A percentile compares a stretch with the other conserved stretches of the same genome.
Conservation (phyloP, 2,797 vertebrate genomes). For the Lutjanus argentimaculatus region DNA sequence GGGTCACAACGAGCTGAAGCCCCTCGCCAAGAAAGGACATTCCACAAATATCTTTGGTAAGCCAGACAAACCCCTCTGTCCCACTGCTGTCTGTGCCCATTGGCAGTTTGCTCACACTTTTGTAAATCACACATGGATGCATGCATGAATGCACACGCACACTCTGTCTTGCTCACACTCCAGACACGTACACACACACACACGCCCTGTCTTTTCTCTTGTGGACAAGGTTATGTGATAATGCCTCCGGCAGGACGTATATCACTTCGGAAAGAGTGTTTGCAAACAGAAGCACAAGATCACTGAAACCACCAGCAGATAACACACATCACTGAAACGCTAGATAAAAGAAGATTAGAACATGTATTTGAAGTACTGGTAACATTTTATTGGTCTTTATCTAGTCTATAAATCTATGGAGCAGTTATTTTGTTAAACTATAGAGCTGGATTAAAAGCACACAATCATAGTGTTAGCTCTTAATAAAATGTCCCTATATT, state of each 20-base stretch:
- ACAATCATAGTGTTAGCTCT: neutral
- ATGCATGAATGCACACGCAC: conserved; percentile 29
- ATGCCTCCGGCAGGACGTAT: conserved; percentile 38
- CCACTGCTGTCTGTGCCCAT: conserved; percentile 13
- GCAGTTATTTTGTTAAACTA: neutral
- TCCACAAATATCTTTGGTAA: conserved; percentile 99
- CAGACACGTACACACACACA: neutral
- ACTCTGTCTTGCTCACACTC: neutral
- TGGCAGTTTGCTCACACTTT: conserved; percentile 42
- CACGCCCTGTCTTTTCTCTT: neutral
- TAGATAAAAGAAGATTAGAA: neutral
- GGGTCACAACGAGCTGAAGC: conserved; percentile 99
- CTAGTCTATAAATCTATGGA: neutral
- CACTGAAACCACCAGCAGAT: conserved; percentile 16
- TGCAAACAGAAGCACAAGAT: conserved; percentile 3
- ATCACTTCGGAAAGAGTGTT: conserved; percentile 33
- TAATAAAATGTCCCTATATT: neutral
- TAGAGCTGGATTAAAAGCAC: neutral
- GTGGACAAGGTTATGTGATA: conserved; percentile 50
- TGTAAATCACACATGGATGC: conserved; percentile 41
- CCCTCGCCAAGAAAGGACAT: conserved; percentile 98
- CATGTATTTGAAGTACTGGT: neutral
- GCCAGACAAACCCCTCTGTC: conserved; percentile 58
- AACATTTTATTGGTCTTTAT: neutral
- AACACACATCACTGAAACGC: neutral